These are phyloP conservation scores for Epinephelus moara DNA, from an alignment of 2,113 vertebrate species.

Conservation along the genomic window DNA sequence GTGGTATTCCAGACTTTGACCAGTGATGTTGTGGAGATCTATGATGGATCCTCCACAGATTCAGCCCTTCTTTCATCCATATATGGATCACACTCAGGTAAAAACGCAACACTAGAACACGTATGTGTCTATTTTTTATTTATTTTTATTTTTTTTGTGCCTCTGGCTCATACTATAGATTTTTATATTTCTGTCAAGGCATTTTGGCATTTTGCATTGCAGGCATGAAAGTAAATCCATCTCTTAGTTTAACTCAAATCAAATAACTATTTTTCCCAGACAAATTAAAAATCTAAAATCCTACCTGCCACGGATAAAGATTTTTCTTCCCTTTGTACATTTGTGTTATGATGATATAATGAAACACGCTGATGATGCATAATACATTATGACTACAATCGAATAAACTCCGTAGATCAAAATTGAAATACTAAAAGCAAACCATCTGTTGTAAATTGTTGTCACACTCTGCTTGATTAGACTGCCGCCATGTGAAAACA, in stretches of 20 bases:
- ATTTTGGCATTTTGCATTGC: background rate
- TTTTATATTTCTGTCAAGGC: constrained; percentile 1
- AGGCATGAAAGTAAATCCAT: background rate
- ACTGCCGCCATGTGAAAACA: background rate
- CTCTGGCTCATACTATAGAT: background rate
- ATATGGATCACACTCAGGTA: constrained; percentile 98
- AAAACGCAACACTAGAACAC: constrained; percentile 17
- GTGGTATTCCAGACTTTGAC: constrained; percentile 96
- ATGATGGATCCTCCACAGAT: constrained; percentile 91
- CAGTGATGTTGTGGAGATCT: constrained; percentile 94
- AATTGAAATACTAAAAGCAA: constrained; percentile 42
- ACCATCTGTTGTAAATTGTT: constrained; percentile 26
- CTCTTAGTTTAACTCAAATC: constrained; percentile 22
- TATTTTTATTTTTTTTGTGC: background rate
- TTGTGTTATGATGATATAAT: constrained; percentile 29
- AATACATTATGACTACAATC: constrained; percentile 34
- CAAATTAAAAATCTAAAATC: constrained; percentile 24
- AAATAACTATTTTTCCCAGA: constrained; percentile 3
- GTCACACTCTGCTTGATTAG: constrained; percentile 13
- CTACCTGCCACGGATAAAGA: background rate
- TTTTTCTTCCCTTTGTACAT: background rate
- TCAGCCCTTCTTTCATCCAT: constrained; percentile 94
- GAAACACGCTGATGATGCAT: constrained; percentile 18
- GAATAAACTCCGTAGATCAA: constrained; percentile 27
- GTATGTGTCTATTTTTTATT: background rate